Conservation (phyloP, 2,888 invertebrate genomes). For the Gryllus longicercus region DNA sequence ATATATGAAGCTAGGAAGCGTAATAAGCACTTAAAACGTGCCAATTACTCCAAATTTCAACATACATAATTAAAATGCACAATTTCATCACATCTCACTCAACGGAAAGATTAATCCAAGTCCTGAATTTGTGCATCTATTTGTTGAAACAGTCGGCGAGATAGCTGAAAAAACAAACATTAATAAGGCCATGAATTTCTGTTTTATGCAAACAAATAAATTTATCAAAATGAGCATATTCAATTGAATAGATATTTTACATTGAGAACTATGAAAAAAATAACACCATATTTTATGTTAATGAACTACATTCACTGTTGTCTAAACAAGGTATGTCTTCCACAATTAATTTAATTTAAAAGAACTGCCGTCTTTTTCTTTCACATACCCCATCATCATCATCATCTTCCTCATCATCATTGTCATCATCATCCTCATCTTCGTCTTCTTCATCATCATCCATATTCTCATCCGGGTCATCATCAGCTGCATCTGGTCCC, state of each 20-base stretch:
- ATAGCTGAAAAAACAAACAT: conserved; percentile 25
- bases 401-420: conserved; percentile 28
- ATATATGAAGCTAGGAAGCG: too few relatives aligned
- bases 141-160: conserved; percentile 30
- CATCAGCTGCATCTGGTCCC: conserved; percentile 28
- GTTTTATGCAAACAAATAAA: neutral
- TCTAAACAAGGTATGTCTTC: neutral
- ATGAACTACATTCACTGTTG: neutral
- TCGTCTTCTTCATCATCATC: conserved; percentile 28
- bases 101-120: neutral
- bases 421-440: conserved; percentile 27
- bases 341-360: neutral
- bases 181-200: neutral
- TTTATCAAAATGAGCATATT: neutral
- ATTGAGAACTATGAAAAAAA: neutral
- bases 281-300: neutral
- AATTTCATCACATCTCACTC: too few relatives aligned
- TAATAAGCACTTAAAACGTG: too few relatives aligned
- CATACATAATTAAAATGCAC: too few relatives aligned
- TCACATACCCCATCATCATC: conserved; percentile 23
- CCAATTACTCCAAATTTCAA: too few relatives aligned
- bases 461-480: conserved; percentile 29
- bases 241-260: neutral
- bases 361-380: neutral
- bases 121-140: conserved; percentile 30